A percentile compares a stretch with the other conserved stretches of the same genome.
Evolutionary conservation across 1,140 invertebrate species (phyloP).

Genomic region (Aphaenogaster rudis): DNA sequence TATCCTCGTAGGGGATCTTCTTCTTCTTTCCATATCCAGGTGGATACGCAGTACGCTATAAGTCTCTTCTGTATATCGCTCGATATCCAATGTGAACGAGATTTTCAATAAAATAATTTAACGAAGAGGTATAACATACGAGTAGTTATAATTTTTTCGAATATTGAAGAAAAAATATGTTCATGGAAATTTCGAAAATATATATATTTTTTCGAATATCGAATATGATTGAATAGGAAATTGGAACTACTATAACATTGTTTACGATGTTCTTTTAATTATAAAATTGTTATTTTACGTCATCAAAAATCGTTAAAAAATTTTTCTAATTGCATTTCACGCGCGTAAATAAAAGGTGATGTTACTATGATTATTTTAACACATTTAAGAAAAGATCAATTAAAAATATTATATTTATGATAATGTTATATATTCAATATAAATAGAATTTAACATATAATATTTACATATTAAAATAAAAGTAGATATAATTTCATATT

Average conservation of each 20-base stretch:
- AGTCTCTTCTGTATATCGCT: background rate
- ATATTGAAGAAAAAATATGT: background rate
- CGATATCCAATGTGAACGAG: constrained; percentile 21
- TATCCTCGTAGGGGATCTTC: constrained; percentile 44
- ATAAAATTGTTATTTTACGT: background rate
- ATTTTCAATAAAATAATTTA: constrained; percentile 37
- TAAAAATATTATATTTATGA: background rate
- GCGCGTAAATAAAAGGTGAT: background rate
- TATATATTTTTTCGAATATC: background rate
- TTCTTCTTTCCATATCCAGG: constrained; percentile 61
- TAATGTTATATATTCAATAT: background rate
- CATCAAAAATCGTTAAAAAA: background rate
- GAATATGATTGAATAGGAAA: background rate
- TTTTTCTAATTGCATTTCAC: background rate
- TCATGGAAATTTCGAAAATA: background rate
- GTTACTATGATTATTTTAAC: background rate
- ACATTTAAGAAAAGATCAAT: background rate
- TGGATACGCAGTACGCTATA: constrained; percentile 10
- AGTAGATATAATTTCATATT: constrained; percentile 3
- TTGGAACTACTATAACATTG: background rate
- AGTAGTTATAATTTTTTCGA: background rate
- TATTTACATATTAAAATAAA: background rate
- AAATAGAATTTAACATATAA: background rate
- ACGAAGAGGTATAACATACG: background rate
- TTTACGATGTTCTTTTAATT: background rate